phyloP scores from a whole-genome alignment of 2,888 invertebrate species.

The Volucella inanis region DNA sequence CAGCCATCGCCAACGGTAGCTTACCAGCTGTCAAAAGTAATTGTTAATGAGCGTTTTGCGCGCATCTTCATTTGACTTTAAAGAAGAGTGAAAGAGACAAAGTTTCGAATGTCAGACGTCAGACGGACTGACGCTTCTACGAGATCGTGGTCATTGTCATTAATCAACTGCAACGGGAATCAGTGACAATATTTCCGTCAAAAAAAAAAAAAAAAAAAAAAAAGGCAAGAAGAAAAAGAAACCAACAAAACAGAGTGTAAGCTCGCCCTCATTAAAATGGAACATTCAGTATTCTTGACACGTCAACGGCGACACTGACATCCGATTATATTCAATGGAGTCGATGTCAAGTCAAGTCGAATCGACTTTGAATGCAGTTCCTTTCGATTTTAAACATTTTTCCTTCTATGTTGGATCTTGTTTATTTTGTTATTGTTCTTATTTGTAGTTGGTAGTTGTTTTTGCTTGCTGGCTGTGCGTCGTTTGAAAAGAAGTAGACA shows the following conservation, averaged over 20 bases:
- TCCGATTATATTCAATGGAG: slow-evolving; percentile 67
- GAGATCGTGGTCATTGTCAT: slow-evolving; percentile 70
- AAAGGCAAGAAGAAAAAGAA: neutral
- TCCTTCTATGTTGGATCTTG: slow-evolving; percentile 6
- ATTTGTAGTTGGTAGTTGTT: too few relatives aligned
- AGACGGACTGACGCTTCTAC: slow-evolving; percentile 64
- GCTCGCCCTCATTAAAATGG: slow-evolving; percentile 64
- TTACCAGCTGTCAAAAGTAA: slow-evolving; percentile 29
- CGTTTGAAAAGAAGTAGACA: slow-evolving; percentile 8
- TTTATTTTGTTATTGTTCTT: slow-evolving; percentile 8
- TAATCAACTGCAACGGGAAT: slow-evolving; percentile 64
- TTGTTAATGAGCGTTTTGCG: slow-evolving; percentile 46
- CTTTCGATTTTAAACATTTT: slow-evolving; percentile 67
- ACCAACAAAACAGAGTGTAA: slow-evolving; percentile 9
- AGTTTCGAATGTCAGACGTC: slow-evolving; percentile 60
- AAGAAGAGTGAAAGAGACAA: slow-evolving; percentile 34
- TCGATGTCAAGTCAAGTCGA: slow-evolving; percentile 24
- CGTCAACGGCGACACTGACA: slow-evolving; percentile 71
- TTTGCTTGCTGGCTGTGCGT: too few relatives aligned
- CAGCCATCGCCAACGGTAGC: too few relatives aligned
- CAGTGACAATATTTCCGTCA: slow-evolving; percentile 46
- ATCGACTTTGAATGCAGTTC: slow-evolving; percentile 46
- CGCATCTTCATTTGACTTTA: slow-evolving; percentile 63
- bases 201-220: slow-evolving; percentile 16
- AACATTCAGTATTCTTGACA: slow-evolving; percentile 64